Percentiles rank a stretch among this genome's conserved stretches.
Conservation (phyloP, 2,888 invertebrate species). For the Epirrhoe alternata region DNA sequence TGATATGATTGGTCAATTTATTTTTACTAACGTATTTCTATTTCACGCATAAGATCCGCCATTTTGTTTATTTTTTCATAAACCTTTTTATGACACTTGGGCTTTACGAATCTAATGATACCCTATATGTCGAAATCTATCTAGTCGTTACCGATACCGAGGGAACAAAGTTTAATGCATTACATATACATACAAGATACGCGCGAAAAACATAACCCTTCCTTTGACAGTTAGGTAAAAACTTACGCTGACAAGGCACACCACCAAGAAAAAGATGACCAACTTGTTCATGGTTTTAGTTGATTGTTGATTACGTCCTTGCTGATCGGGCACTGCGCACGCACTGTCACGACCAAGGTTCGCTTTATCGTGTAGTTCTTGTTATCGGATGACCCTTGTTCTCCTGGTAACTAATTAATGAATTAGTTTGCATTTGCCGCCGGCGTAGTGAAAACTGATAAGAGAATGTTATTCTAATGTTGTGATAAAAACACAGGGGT, state of each 20-base stretch:
- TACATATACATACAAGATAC: too few relatives aligned
- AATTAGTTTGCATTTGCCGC: constrained; percentile 46
- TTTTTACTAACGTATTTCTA: too few relatives aligned
- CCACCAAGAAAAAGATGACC: constrained; percentile 62
- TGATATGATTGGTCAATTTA: too few relatives aligned
- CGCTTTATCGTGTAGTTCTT: constrained; percentile 53
- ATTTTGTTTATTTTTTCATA: too few relatives aligned
- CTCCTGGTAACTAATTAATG: constrained; percentile 55
- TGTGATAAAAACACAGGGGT: background rate
- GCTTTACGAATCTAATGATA: too few relatives aligned
- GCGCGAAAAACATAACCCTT: too few relatives aligned
- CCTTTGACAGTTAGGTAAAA: constrained; percentile 5
- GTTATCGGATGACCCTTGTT: constrained; percentile 60
- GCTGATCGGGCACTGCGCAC: constrained; percentile 43
- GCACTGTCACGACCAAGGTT: constrained; percentile 45
- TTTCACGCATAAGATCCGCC: too few relatives aligned
- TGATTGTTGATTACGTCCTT: constrained; percentile 46
- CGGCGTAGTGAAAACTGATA: constrained; percentile 1
- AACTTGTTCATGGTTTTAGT: constrained; percentile 66
- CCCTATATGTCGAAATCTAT: too few relatives aligned
- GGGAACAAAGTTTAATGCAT: too few relatives aligned
- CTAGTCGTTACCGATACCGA: too few relatives aligned
- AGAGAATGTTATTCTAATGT: background rate
- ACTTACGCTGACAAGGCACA: constrained; percentile 60
- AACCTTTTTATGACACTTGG: too few relatives aligned